Conservation (phyloP, 1,140 invertebrate genomes). For the Anthonomus grandis region DNA sequence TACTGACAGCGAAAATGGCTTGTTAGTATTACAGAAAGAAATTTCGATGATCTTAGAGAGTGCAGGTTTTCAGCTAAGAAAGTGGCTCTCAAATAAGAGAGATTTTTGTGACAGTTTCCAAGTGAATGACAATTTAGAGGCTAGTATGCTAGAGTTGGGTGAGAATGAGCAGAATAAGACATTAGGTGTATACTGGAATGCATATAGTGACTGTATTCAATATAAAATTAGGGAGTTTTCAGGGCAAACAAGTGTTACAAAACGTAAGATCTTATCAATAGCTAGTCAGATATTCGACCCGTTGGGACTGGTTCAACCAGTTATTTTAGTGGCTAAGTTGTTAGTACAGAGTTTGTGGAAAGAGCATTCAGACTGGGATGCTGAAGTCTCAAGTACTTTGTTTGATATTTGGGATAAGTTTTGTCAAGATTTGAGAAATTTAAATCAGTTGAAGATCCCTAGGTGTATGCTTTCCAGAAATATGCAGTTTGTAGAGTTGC, state of each 20-base stretch:
- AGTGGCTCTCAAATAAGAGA: constrained; percentile 44
- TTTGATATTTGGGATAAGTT: constrained; percentile 12
- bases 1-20: constrained; percentile 27
- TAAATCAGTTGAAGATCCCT: constrained; percentile 1
- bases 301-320: constrained; percentile 35
- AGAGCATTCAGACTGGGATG: constrained; percentile 42
- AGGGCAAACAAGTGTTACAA: constrained; percentile 9
- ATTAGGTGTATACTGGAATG: constrained; percentile 24
- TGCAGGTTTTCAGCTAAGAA: constrained; percentile 42
- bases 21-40: constrained; percentile 20
- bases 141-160: neutral
- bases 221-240: constrained; percentile 8
- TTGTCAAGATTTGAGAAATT: neutral
- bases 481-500: neutral
- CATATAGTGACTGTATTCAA: constrained; percentile 5
- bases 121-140: no score
- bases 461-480: neutral
- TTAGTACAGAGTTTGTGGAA: constrained; percentile 44
- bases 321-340: constrained; percentile 40
- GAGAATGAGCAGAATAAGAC: constrained; percentile 16
- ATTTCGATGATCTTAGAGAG: constrained; percentile 7
- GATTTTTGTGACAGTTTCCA: no score
- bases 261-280: constrained; percentile 29
- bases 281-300: constrained; percentile 36
- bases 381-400: constrained; percentile 33